phyloP scores from a whole-genome alignment of 2,888 invertebrate species.

The Amblyteles armatorius region DNA sequence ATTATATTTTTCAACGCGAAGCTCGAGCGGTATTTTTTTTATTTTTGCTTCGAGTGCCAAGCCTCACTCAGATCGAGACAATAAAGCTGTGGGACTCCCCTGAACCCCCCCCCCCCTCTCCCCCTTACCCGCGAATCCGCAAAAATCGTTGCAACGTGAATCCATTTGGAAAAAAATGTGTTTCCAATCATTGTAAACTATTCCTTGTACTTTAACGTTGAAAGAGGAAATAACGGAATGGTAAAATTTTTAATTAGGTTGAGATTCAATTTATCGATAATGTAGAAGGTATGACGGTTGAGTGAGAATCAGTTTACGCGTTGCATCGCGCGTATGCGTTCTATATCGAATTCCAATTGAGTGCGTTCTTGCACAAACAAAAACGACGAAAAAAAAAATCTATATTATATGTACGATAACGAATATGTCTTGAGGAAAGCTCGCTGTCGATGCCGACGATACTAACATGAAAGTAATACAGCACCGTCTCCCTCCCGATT shows the following conservation, averaged over 20 bases:
- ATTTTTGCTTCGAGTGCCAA: constrained; percentile 44
- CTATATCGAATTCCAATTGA: constrained; percentile 59
- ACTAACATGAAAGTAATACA: constrained; percentile 64
- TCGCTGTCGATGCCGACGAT: constrained; percentile 64
- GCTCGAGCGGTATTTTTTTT: constrained; percentile 10
- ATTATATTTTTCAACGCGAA: constrained; percentile 35
- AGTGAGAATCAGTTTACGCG: constrained; percentile 37
- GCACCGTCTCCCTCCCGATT: constrained; percentile 3
- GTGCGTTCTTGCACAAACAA: constrained; percentile 48
- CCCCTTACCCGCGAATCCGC: constrained; percentile 8
- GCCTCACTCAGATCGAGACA: constrained; percentile 65
- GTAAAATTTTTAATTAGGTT: constrained; percentile 36
- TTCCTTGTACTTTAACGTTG: constrained; percentile 68
- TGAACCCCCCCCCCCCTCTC: neutral
- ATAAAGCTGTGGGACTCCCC: constrained; percentile 59
- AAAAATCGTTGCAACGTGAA: constrained; percentile 27
- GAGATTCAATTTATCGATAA: constrained; percentile 27
- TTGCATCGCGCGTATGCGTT: constrained; percentile 29
- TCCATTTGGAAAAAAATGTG: constrained; percentile 59
- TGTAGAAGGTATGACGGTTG: neutral
- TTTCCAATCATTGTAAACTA: constrained; percentile 73
- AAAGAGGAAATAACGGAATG: constrained; percentile 34
- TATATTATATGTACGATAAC: constrained; percentile 44
- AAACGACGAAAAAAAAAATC: constrained; percentile 6
- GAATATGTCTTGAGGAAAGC: constrained; percentile 63